Base-by-base conservation (phyloP, 2,113 vertebrate species). In the Gobius niger region DNA sequence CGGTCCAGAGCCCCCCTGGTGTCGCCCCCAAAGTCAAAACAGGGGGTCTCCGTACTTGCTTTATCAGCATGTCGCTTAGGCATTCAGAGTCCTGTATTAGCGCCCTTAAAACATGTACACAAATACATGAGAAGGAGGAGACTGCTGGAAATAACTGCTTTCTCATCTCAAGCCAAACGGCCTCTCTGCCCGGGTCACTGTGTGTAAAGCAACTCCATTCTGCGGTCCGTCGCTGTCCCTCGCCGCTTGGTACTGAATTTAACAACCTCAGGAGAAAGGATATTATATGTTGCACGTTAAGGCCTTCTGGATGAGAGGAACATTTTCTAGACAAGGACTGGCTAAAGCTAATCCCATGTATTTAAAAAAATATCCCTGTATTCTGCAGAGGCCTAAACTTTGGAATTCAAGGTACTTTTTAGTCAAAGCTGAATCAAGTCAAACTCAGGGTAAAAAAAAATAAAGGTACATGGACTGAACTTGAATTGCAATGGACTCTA, bases 111-210 rank as follows among this genome's bases (percentile, higher is more conserved):
- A 80, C 82, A 83, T 44, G 70, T 77, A 82, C 84, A 79, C 83
- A 87, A 89, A 87, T 82, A 87, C 83, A 85, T 80, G 77, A 87
- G 69, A 66, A 71, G 74, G 72, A 61, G 57, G 57, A 13, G 54
- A 57, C 57, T 59, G 78, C 82, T 87, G 77, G 76, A 88, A 89
- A 89, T 87, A 89, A 85, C 78, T 51, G 19, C 72, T 70, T 76
- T 90, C 76, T 90, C 82, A 87, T 87, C 82, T 78, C 41, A 51
- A 77, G 89, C 87, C 87, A 85, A 82, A 79, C 75, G 73, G 76
- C 66, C 73, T 67, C 68, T 60, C 75, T 68, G 72, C 12, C 84
- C 83, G 71, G 73, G 75, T 87, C 87, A 84, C 85, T 85, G 83
- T 90, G 66, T 87, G 82, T 83, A 82, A 87, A 85, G 80, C 54